phyloP scores from a whole-genome alignment of 2,113 vertebrate species.

The Morone saxatilis region DNA sequence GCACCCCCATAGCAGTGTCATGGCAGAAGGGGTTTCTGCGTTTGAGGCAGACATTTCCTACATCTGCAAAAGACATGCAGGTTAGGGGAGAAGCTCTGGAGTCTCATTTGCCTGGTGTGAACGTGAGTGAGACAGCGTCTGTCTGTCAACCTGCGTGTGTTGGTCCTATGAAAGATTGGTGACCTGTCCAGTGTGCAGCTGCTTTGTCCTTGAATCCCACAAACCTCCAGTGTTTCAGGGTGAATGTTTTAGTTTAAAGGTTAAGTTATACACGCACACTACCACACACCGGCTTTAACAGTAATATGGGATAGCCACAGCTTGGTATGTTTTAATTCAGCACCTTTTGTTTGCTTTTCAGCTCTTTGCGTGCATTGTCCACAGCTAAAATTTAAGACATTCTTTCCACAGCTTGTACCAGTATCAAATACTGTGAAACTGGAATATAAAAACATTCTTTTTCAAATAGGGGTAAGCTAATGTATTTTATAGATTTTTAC shows the following conservation, averaged over 20 bases:
- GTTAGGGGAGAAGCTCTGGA: not conserved
- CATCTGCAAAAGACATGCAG: not conserved
- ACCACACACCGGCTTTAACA: not conserved
- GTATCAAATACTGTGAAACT: slow-evolving; percentile 58
- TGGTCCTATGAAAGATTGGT: not conserved
- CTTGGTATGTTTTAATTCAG: slow-evolving; percentile 53
- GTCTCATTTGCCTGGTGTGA: not conserved
- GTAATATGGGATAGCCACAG: slow-evolving; percentile 16
- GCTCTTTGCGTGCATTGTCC: slow-evolving; percentile 30
- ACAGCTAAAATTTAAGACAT: slow-evolving; percentile 45
- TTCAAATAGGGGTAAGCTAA: slow-evolving; percentile 29
- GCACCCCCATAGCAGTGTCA: not conserved
- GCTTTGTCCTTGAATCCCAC: not conserved
- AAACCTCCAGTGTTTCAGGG: not conserved
- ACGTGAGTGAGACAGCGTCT: not conserved
- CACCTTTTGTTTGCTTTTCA: slow-evolving; percentile 63
- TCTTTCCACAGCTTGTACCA: slow-evolving; percentile 60
- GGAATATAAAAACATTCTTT: slow-evolving; percentile 47
- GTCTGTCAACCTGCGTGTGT: not conserved
- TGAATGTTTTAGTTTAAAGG: not conserved
- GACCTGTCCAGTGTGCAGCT: not conserved
- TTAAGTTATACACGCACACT: not conserved
- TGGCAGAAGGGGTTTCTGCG: not conserved
- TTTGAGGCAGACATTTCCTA: not conserved
- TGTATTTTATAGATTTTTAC: slow-evolving; percentile 47